These are phyloP conservation scores for Chascanopsetta lugubris DNA, from an alignment of 2,113 vertebrate species.

Conservation along the genomic window DNA sequence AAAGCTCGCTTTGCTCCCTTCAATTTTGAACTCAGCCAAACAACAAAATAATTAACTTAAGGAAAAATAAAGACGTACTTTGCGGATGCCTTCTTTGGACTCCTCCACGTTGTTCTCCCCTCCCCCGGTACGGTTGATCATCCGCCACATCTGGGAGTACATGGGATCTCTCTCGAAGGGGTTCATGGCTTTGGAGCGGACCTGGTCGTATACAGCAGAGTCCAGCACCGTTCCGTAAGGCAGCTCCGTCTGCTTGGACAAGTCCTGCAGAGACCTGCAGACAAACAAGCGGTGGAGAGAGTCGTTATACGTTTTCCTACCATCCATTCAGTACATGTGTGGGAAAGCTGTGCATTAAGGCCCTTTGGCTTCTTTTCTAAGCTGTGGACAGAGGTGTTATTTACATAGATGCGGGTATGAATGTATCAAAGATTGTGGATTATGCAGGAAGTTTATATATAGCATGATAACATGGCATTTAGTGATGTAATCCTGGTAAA, in stretches of 20 bases:
- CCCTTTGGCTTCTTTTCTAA: neutral
- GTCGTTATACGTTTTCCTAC: neutral
- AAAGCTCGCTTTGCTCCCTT: too few species aligned
- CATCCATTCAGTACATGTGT: neutral
- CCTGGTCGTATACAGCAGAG: conserved; percentile 95
- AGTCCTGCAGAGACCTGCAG: conserved; percentile 93
- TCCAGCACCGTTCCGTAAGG: conserved; percentile 96
- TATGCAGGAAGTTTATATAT: too few species aligned
- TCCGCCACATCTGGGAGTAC: conserved; percentile 98
- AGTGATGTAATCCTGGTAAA: neutral
- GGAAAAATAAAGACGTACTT: conserved; percentile 82
- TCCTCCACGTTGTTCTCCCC: conserved; percentile 94
- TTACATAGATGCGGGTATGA: too few species aligned
- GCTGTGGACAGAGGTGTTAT: neutral
- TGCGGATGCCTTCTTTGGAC: conserved; percentile 92
- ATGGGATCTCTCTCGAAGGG: conserved; percentile 97
- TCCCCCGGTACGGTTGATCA: conserved; percentile 96
- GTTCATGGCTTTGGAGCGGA: conserved; percentile 95
- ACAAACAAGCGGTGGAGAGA: conserved; percentile 8
- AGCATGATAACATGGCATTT: neutral
- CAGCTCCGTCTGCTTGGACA: conserved; percentile 95
- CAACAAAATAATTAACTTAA: too few species aligned
- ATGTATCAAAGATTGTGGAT: too few species aligned
- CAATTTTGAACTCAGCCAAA: too few species aligned
- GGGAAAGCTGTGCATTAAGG: too few species aligned